Evolutionary conservation across 2,797 vertebrate genomes (phyloP).

Genomic region (Tokudaia muenninki): DNA sequence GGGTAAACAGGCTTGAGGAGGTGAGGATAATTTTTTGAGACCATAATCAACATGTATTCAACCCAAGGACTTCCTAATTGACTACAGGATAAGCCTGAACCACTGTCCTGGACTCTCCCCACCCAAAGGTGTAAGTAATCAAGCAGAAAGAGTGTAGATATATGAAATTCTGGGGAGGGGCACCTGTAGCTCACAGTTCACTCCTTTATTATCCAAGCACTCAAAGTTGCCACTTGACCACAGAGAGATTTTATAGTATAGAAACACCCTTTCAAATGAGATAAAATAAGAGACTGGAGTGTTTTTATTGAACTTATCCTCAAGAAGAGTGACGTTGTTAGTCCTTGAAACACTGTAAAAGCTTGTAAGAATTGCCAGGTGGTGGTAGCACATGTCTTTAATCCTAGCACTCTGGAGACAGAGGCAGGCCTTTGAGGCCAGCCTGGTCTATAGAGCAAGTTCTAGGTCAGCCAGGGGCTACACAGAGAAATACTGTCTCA

Average conservation of each 20-base stretch:
- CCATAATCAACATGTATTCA: background rate
- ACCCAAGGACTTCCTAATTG: background rate
- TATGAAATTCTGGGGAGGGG: background rate
- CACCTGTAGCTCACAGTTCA: background rate
- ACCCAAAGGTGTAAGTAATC: background rate
- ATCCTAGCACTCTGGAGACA: background rate
- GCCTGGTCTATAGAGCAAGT: background rate
- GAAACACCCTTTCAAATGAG: background rate
- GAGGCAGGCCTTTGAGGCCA: background rate
- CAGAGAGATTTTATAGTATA: background rate
- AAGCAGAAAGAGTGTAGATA: background rate
- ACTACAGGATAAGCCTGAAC: background rate
- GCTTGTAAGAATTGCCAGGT: background rate
- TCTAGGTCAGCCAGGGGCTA: background rate
- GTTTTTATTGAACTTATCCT: conserved; percentile 9
- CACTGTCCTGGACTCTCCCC: background rate
- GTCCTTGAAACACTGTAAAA: conserved; percentile 36
- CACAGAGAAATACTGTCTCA: background rate
- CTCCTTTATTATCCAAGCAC: background rate
- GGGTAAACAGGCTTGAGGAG: background rate
- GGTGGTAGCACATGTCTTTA: background rate
- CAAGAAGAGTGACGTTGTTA: background rate
- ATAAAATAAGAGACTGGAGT: background rate
- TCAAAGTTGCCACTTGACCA: background rate
- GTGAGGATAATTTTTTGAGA: conserved; percentile 1